Percentiles rank a stretch among this genome's conserved stretches.
Conservation (phyloP, 2,888 invertebrate species). For the Prostheceraeus crozeri region DNA sequence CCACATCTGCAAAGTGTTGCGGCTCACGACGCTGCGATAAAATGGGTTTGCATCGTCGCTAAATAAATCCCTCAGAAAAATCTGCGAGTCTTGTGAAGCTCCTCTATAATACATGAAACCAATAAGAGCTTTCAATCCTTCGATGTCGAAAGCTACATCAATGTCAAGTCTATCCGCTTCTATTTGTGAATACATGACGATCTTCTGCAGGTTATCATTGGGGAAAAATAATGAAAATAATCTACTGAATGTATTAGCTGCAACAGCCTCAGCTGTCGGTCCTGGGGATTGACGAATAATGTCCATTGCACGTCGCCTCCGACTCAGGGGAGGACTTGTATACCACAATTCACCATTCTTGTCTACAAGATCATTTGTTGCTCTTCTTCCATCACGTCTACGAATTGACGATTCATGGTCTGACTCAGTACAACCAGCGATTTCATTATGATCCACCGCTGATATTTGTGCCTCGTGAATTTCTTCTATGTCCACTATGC, state of each 20-base stretch:
- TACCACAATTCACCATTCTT: neutral
- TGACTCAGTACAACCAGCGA: too few relatives aligned
- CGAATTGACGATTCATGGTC: too few relatives aligned
- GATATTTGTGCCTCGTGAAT: neutral
- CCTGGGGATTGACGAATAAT: conserved; percentile 5
- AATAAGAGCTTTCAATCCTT: neutral
- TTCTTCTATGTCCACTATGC: neutral
- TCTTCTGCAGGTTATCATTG: conserved; percentile 19
- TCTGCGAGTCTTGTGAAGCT: conserved; percentile 10
- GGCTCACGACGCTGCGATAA: conserved; percentile 6
- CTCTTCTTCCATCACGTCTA: too few relatives aligned
- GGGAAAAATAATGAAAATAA: neutral
- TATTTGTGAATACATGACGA: conserved; percentile 4
- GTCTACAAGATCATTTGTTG: neutral
- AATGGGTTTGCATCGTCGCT: neutral
- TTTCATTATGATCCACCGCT: neutral
- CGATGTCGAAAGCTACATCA: conserved; percentile 6
- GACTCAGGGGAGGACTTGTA: neutral
- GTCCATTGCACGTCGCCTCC: neutral
- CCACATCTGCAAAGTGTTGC: conserved; percentile 15
- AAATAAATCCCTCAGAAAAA: conserved; percentile 1
- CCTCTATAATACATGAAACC: conserved; percentile 13
- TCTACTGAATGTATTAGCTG: neutral
- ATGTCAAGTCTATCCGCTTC: conserved; percentile 1
- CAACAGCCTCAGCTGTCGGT: neutral